phyloP scores from a whole-genome alignment of 1,140 invertebrate genomes.

The Geopemphigus sp. region DNA sequence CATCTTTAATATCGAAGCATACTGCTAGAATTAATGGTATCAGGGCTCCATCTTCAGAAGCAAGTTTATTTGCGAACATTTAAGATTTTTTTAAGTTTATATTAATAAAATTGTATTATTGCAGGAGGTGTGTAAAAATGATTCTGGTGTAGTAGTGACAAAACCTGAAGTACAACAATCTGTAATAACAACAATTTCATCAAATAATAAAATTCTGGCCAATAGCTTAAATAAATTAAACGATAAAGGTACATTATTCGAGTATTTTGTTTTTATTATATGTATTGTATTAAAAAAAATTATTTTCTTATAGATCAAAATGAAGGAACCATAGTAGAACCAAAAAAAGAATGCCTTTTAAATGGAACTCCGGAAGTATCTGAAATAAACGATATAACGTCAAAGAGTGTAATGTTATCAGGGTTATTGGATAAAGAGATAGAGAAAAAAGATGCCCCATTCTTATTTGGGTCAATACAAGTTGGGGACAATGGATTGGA shows the following conservation, averaged over 20 bases:
- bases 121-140: conserved; percentile 28
- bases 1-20: conserved; percentile 29
- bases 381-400: conserved; percentile 44
- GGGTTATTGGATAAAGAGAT: conserved; percentile 68
- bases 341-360: conserved; percentile 26
- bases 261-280: background rate
- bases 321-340: background rate
- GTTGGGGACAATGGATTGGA: conserved; percentile 65
- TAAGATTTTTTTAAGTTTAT: background rate
- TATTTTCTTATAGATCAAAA: conserved; percentile 29
- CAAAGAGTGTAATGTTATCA: conserved; percentile 60
- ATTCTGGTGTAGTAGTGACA: background rate
- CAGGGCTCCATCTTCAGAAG: background rate
- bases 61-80: background rate
- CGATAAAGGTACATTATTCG: conserved; percentile 59
- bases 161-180: conserved; percentile 33
- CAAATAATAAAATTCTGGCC: conserved; percentile 60
- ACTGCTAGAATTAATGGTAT: conserved; percentile 33
- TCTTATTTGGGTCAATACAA: conserved; percentile 63
- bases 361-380: conserved; percentile 41
- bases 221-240: conserved; percentile 66
- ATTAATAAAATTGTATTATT: background rate
- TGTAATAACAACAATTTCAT: conserved; percentile 38
- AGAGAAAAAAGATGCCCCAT: conserved; percentile 60
- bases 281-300: background rate